Evolutionary conservation across 2,113 vertebrate species (phyloP).

Genomic region (Macaca mulatta): DNA sequence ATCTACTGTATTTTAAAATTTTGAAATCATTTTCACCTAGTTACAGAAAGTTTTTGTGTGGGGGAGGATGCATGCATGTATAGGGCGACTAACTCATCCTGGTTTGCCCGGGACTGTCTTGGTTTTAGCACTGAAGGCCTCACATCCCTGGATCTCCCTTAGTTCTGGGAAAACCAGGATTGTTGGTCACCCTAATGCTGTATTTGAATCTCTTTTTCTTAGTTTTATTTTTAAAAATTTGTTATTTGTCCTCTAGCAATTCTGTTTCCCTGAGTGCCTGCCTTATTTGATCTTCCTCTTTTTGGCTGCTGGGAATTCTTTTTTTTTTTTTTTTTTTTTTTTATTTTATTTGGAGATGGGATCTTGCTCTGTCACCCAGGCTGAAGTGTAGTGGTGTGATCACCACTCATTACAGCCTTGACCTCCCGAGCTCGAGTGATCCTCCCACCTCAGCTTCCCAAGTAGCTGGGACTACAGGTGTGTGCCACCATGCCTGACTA

Average conservation of each 20-base stretch:
- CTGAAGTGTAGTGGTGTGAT: no score
- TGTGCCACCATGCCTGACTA: no score
- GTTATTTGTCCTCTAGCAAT: not conserved
- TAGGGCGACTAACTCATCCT: not conserved
- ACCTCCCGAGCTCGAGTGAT: no score
- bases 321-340: no score
- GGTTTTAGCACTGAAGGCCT: not conserved
- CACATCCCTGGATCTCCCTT: not conserved
- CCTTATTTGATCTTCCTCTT: not conserved
- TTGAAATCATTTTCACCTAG: not conserved
- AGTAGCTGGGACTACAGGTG: no score
- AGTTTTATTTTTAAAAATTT: not conserved
- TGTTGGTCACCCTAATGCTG: not conserved
- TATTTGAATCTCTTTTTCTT: not conserved
- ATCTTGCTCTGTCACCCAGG: no score
- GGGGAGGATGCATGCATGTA: not conserved
- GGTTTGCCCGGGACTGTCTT: not conserved
- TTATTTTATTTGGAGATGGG: no score
- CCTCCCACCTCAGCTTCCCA: no score
- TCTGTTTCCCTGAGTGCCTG: not conserved
- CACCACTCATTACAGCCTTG: no score
- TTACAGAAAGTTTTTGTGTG: not conserved
- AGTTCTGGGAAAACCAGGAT: not conserved
- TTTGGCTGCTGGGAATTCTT: not conserved
- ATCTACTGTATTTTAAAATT: not conserved